Conservation (phyloP, 2,797 vertebrate genomes). For the Acanthurus lineatus region DNA sequence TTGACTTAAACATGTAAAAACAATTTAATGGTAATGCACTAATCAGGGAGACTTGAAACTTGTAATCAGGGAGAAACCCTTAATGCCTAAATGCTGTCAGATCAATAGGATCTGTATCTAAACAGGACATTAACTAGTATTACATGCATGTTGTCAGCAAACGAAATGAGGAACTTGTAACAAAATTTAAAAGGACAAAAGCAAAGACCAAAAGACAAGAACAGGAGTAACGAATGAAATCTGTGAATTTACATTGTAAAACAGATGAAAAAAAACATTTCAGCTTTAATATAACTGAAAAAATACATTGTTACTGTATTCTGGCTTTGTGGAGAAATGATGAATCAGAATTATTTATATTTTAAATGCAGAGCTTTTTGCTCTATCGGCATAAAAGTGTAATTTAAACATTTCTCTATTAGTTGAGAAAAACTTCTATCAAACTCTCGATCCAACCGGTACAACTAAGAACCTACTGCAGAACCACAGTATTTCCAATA, state of each 20-base stretch:
- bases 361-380: not conserved
- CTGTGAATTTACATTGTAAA: not conserved
- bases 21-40: not conserved
- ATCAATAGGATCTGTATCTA: too few relatives aligned
- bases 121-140: not conserved
- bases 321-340: not conserved
- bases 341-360: not conserved
- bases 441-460: not conserved
- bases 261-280: not conserved
- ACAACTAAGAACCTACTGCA: not conserved
- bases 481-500: not conserved
- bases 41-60: too few relatives aligned
- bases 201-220: too few relatives aligned
- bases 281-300: not conserved
- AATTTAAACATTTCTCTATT: not conserved
- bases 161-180: not conserved
- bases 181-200: not conserved
- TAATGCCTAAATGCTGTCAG: not conserved
- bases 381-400: not conserved
- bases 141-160: not conserved
- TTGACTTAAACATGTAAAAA: not conserved
- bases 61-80: not conserved
- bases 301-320: not conserved
- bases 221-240: not conserved
- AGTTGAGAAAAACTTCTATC: not conserved